These are phyloP conservation scores for Phaenicophaeus curvirostris DNA, from an alignment of 2,797 vertebrate species.

Conservation along the genomic window DNA sequence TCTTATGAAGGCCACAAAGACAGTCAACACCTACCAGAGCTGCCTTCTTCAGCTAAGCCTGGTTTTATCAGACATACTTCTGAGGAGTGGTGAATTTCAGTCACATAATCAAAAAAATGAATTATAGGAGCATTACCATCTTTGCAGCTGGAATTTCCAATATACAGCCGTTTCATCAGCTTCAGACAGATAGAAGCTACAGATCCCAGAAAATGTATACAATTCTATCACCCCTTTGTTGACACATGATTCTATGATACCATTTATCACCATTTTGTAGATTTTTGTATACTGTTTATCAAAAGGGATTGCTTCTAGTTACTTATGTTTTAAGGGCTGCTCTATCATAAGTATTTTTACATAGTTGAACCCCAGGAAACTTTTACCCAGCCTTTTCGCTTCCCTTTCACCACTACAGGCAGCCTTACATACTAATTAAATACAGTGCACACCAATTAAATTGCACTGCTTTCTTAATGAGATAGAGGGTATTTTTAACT, in stretches of 20 bases:
- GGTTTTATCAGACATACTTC: neutral
- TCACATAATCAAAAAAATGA: neutral
- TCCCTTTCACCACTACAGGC: neutral
- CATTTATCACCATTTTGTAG: neutral
- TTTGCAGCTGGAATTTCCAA: neutral
- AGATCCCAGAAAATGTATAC: neutral
- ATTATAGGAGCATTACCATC: neutral
- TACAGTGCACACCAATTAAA: neutral
- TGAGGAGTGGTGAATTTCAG: neutral
- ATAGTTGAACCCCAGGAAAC: neutral
- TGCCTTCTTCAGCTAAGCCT: neutral
- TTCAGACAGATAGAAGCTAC: neutral
- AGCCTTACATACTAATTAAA: conserved; percentile 5
- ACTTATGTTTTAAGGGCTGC: conserved; percentile 18
- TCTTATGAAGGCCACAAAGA: neutral
- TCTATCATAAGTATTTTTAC: conserved; percentile 1
- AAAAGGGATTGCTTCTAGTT: conserved; percentile 5
- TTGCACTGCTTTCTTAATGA: conserved; percentile 31
- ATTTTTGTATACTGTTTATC: neutral
- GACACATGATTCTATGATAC: neutral
- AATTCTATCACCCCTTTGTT: neutral
- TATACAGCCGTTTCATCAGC: neutral
- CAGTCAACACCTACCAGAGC: neutral
- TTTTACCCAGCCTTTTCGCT: neutral
- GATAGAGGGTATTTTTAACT: neutral